Evolutionary conservation across 2,888 invertebrate species (phyloP), one percentile per base, ranked within the genome.

Genomic region (Tridacna gigas): DNA sequence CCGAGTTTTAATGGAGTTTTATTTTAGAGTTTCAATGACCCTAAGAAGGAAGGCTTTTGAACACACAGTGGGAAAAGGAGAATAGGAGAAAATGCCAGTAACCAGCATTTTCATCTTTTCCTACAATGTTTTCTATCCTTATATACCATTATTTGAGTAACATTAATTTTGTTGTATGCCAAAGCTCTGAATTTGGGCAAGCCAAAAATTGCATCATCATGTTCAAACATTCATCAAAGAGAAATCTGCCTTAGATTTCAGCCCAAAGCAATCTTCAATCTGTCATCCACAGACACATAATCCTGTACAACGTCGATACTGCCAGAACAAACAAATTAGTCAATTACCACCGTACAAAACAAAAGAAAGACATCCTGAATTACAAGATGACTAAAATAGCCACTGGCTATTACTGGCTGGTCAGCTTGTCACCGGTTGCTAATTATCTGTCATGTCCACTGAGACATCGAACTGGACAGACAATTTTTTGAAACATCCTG

Each of bases 371-470:
- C 37, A 37, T 37, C 69, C 48, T 71, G 15, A 71, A 51, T 71
- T 47, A 71, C 51, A 51, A 48, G 71, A 22, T 22, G 22, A 48
- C 25, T 25, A n/a, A 51, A 51, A 51, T 71, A 51, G 71, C 71
- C 71, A 25, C 25, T 71, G 51, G 71, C 47, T 37, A 51, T 25
- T 25, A 4, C 28, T 25, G 25, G 2, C 71, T 26, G 51, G 71
- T 51, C 71, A 71, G 48, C 71, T 51, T 71, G 71, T 71, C 71
- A 71, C 45, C 18, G 5, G n/a, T 56, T n/a, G 28, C 67, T 67
- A 67, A 67, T 67, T 67, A 37, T n/a, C 67, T 37, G 67, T 67
- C 45, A 20, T 45, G n/a, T 45, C 37, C 45, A 20, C n/a, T n/a
- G 15, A n/a, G 67, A 67, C 67, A 67, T 20, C 37, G 45, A n/a